A percentile compares a stretch with the other conserved stretches of the same genome.
These are phyloP conservation scores for Dasyurus viverrinus DNA, from an alignment of 2,113 vertebrate genomes.

Conservation along the genomic window DNA sequence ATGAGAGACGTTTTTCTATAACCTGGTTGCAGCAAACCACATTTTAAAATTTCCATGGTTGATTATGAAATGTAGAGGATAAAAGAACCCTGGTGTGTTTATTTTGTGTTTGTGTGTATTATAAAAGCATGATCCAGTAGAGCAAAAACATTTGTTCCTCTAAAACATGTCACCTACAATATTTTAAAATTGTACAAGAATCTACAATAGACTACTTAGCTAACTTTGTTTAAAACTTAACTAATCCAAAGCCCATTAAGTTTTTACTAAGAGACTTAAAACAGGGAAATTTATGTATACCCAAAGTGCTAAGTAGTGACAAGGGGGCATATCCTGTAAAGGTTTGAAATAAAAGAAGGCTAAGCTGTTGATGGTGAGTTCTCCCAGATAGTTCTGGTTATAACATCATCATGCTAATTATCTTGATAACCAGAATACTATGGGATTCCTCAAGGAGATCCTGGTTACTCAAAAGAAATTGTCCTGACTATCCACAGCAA, in stretches of 20 bases:
- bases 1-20: background rate
- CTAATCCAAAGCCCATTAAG: background rate
- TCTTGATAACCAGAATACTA: background rate
- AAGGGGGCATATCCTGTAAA: no score
- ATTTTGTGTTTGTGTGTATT: background rate
- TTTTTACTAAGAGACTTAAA: background rate
- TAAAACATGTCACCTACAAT: background rate
- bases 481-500: background rate
- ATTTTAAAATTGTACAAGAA: background rate
- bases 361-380: no score
- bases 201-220: background rate
- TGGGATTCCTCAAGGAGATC: background rate
- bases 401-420: background rate
- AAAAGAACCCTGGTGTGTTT: background rate
- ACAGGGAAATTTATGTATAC: background rate
- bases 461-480: background rate
- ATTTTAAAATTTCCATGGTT: background rate
- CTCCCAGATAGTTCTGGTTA: background rate
- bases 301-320: no score
- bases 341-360: no score
- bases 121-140: background rate
- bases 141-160: background rate
- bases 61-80: background rate
- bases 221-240: background rate
- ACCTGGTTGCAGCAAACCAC: background rate